A percentile compares a stretch with the other conserved stretches of the same genome.
phyloP scores from a whole-genome alignment of 2,888 invertebrate species.

The Tiliacea citrago region DNA sequence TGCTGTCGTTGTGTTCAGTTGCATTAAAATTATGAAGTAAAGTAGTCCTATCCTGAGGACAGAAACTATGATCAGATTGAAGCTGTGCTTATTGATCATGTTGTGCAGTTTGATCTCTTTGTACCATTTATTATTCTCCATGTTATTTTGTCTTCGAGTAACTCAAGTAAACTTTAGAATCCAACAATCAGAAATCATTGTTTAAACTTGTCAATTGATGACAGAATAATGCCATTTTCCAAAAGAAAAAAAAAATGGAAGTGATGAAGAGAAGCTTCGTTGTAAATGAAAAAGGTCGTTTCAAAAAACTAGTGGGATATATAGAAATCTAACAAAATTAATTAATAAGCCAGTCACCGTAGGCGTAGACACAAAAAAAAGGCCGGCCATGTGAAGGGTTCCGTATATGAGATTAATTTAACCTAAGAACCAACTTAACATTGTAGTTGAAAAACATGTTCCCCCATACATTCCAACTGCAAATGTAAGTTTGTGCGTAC shows the following conservation, averaged over 20 bases:
- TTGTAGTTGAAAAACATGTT: too few species aligned
- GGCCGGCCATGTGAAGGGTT: too few species aligned
- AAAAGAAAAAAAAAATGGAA: not conserved
- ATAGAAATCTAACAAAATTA: not conserved
- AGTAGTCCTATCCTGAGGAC: constrained; percentile 48
- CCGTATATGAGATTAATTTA: too few species aligned
- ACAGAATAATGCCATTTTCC: constrained; percentile 1
- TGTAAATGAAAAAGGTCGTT: not conserved
- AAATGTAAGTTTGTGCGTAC: too few species aligned
- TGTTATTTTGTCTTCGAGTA: constrained; percentile 18
- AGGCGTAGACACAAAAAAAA: too few species aligned
- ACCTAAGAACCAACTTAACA: too few species aligned
- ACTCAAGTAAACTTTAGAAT: constrained; percentile 19
- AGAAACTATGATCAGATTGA: constrained; percentile 18
- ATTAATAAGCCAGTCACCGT: too few species aligned
- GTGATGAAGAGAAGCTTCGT: not conserved
- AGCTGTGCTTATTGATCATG: not conserved
- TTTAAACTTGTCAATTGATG: constrained; percentile 35
- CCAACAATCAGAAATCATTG: constrained; percentile 24
- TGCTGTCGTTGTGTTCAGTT: constrained; percentile 18
- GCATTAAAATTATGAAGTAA: constrained; percentile 44
- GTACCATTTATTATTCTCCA: constrained; percentile 55
- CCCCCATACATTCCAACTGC: too few species aligned
- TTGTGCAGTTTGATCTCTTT: not conserved
- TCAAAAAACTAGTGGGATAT: too few species aligned